Base-by-base conservation (phyloP, 2,888 invertebrate species). In the Gymnoscelis rufifasciata region DNA sequence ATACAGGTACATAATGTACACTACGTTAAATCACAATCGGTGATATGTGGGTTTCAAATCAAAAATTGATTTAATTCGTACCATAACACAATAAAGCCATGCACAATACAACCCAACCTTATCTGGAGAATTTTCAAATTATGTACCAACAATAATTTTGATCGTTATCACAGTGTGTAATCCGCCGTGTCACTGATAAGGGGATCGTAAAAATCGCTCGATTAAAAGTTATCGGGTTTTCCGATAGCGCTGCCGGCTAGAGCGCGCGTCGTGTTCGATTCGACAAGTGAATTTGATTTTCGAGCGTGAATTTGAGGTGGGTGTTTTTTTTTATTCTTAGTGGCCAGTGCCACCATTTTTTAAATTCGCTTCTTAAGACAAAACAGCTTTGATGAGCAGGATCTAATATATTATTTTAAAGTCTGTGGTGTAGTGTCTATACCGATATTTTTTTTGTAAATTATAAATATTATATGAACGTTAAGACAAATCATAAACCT, bases 191-290 rank as follows among this genome's bases (percentile, higher is more conserved):
- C 84, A 69, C 68, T 58, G 83, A 83, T 87, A 86, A 75, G 59
- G 56, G 60, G 72, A 80, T 86, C 83, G 79, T 84, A 86, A 86
- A 84, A 87, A 84, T 82, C 79, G 79, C 76, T 72, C 76, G 86
- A 86, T 86, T 83, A 79, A 72, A 69, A 48, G 12, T 59, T 61
- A 61, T 61, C 60, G 57, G 40, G 46, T 45, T 45, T 50, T 42
- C 44, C 45, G 47, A 45, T 50, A 43, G 50, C 40, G 45, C 35
- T 29, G 24, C 37, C 35, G 45, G 50, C 45, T 50, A 45, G 49
- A 45, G 42, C 45, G 44, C 44, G 38, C 44, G 35, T 42, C 44
- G 47, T 48, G 47, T 28, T 35, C 7, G 29, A 47, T 36, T 43
- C 23, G 38, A 38, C 15, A 42, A 38, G 36, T 42, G 38, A 43